Base-by-base conservation (phyloP, 2,113 vertebrate species). In the Callaeas wilsoni region DNA sequence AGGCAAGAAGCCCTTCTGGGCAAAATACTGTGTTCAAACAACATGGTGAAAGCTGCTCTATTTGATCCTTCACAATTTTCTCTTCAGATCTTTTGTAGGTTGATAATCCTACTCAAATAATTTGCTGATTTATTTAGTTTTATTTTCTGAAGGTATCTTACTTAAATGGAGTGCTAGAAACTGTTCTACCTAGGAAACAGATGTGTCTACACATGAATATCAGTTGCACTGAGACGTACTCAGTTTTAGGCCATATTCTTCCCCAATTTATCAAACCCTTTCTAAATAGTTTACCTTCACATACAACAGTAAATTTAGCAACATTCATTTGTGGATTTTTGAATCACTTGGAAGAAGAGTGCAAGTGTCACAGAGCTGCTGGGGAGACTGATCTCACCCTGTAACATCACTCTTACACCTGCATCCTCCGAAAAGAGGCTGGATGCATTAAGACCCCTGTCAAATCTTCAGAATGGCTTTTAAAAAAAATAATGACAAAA, bases 391-490 rank as follows among this genome's bases (percentile, higher is more conserved):
- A 19, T 35, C 53, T 89, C 50, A 63, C 8, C 32, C 23, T 4
- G 2, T 39, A 74, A 41, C 8, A 32, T 23, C 0, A 0, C 4
- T 44, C 21, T 93, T 70, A 42, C 1, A 57, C 44, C 25, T 35
- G 49, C 22, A 68, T 63, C 8, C 41, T 84, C 67, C 2, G 2
- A 68, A 78, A 81, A 87, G 44, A 62, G 60, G 20, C 20, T 29
- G 41, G 53, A 67, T 30, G 52, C 37, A 15, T 50, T 83, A 32
- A 47, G 46, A 83, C 10, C 12, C 29, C 8, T 82, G 39, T 30
- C 19, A 90, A 59, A 71, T 64, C n/a, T 92, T 84, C 65, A 64
- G 39, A 88, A 86, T 46, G 3, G 57, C 55, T 74, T n/a, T 85
- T 17, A 35, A 55, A 90, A 74, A 65, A 91, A 83, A 60, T 16